A percentile compares a stretch with the other conserved stretches of the same genome.
These are phyloP conservation scores for Ammodytes marinus DNA, from an alignment of 2,113 vertebrate genomes.

Conservation along the genomic window DNA sequence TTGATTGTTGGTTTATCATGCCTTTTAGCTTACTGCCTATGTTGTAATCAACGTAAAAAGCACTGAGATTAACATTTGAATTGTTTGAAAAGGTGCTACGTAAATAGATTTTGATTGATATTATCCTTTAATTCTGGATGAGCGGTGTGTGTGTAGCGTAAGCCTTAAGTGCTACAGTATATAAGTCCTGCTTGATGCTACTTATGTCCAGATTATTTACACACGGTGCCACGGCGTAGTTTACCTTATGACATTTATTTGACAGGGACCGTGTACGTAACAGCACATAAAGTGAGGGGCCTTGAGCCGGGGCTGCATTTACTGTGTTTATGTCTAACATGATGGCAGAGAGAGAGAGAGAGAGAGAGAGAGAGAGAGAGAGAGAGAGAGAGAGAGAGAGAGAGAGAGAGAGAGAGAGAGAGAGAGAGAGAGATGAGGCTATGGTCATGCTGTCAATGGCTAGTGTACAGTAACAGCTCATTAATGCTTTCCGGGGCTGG, in stretches of 20 bases:
- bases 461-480: constrained; percentile 48
- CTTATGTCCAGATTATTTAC: neutral
- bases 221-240: no score
- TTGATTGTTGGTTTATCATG: no score
- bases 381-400: no score
- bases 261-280: neutral
- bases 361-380: no score
- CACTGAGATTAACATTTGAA: no score
- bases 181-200: neutral
- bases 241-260: neutral
- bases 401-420: no score
- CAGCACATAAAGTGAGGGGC: neutral
- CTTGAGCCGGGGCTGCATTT: neutral
- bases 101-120: no score
- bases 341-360: neutral
- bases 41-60: no score
- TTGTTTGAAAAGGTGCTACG: no score
- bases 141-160: neutral
- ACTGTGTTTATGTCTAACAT: constrained; percentile 12
- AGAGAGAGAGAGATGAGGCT: constrained; percentile 9
- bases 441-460: neutral
- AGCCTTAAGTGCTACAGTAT: neutral
- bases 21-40: no score
- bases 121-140: neutral
- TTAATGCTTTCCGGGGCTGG: constrained; percentile 56